These are phyloP conservation scores for Hemichromis elongatus DNA, from an alignment of 2,113 vertebrate genomes.

Conservation along the genomic window DNA sequence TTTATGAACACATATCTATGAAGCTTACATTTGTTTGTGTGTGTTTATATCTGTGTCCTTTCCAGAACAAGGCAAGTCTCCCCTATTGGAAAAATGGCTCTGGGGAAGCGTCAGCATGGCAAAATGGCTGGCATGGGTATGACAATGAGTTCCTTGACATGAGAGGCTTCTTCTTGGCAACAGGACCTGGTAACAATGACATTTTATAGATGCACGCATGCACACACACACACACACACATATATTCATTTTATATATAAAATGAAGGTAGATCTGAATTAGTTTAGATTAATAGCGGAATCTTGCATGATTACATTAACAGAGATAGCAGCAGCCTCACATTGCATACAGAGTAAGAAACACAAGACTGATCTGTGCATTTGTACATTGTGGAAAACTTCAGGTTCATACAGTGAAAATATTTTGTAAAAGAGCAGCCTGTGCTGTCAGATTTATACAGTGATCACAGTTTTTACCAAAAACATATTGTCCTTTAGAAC, in stretches of 20 bases:
- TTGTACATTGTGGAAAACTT: no score
- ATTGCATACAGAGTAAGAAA: rapidly evolving
- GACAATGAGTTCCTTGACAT: slow-evolving; percentile 92
- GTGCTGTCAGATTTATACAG: background rate
- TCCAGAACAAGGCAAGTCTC: slow-evolving; percentile 81
- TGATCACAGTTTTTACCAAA: background rate
- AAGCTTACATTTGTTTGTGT: background rate
- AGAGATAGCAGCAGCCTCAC: no score
- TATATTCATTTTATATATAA: no score
- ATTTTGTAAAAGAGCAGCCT: background rate
- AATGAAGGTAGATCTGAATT: no score
- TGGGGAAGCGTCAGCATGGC: slow-evolving; percentile 78
- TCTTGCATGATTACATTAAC: no score
- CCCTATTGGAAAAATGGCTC: slow-evolving; percentile 89
- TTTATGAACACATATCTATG: background rate
- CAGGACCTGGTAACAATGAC: slow-evolving; percentile 79
- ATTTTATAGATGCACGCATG: background rate
- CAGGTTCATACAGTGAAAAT: background rate
- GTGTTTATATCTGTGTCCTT: background rate
- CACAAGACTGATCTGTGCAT: background rate
- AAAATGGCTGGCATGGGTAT: slow-evolving; percentile 92
- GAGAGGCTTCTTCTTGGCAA: slow-evolving; percentile 88
- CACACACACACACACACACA: background rate
- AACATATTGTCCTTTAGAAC: background rate
- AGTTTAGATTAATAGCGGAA: no score